Evolutionary conservation across 2,888 invertebrate species (phyloP).

Genomic region (Dione juno): DNA sequence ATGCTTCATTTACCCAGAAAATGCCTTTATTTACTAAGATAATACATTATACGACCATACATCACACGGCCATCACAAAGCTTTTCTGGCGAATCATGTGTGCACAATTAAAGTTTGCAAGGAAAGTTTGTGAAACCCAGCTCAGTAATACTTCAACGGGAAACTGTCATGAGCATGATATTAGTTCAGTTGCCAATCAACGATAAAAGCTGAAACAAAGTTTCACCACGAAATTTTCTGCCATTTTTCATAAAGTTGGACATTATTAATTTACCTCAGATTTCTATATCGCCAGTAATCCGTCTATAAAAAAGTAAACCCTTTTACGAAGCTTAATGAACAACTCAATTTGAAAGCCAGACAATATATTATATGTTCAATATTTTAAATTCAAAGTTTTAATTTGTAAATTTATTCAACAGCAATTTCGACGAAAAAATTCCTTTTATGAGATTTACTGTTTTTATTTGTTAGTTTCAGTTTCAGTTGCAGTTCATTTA

Average conservation of each 20-base stretch:
- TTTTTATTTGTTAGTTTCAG: too few species aligned
- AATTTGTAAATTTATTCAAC: too few species aligned
- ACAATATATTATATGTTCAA: neutral
- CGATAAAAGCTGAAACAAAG: slow-evolving; percentile 18
- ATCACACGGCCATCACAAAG: neutral
- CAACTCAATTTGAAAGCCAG: neutral
- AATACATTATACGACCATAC: neutral
- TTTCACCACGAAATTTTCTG: slow-evolving; percentile 8
- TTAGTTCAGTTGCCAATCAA: slow-evolving; percentile 30
- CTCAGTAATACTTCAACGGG: slow-evolving; percentile 42
- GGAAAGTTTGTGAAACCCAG: slow-evolving; percentile 39
- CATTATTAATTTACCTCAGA: slow-evolving; percentile 16
- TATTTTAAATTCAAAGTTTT: neutral
- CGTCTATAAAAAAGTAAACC: slow-evolving; percentile 1
- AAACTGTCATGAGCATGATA: slow-evolving; percentile 22
- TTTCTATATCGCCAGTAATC: slow-evolving; percentile 1
- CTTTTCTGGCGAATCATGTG: slow-evolving; percentile 63
- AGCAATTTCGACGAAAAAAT: too few species aligned
- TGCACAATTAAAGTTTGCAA: slow-evolving; percentile 66
- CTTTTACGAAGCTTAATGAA: slow-evolving; percentile 1
- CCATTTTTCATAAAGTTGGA: slow-evolving; percentile 22
- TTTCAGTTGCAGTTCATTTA: too few species aligned
- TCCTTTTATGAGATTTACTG: too few species aligned
- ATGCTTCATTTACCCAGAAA: neutral
- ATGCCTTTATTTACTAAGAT: neutral